Evolutionary conservation across 2,888 invertebrate genomes (phyloP), one percentile per base, ranked within the genome.

Genomic region (Heliconius cydno): DNA sequence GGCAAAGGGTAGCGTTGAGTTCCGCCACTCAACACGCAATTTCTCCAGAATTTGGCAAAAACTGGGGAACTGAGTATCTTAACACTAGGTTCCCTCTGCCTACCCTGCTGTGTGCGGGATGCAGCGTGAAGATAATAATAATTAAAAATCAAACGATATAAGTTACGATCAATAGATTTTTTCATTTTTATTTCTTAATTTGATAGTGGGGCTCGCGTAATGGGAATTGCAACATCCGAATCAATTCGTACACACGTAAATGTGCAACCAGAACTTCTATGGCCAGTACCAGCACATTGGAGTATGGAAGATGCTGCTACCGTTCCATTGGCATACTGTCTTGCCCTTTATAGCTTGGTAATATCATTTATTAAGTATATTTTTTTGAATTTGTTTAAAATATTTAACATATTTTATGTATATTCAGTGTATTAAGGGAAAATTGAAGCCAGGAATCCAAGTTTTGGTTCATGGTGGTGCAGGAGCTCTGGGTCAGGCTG

Each of bases 271-370:
- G 88, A 93, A 68, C 88, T 96, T 79, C 84, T 91, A 63, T 98
- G 97, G 97, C 94, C 96, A 4, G 94, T 98, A 13, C 97, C 98
- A 0, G 92, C 95, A 0, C 87, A 94, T 30, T 98, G 97, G 97
- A 95, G 94, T 4, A 87, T 97, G 34, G 96, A 96, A 86, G 97
- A 98, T 80, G 98, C 97, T 1, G 97, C 97, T 10, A 97, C 97
- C 0, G 96, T 97, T 0, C 98, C 98, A 0, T 96, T 97, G 46
- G 97, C 97, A 0, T 98, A 97, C 86, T 91, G 92, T 46, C 95
- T 96, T 1, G 96, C 95, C 0, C 95, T 89, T 77, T 92, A 91
- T 80, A 88, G 89, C 65, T 83, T 92, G 34, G 91, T 92, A 81
- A 87, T 87, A 38, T 22, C 3, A 12, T 66, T 30, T 22, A 72